Evolutionary conservation across 2,888 invertebrate species (phyloP), one percentile per base, ranked within the genome.

Genomic region (Antheraea yamamai): DNA sequence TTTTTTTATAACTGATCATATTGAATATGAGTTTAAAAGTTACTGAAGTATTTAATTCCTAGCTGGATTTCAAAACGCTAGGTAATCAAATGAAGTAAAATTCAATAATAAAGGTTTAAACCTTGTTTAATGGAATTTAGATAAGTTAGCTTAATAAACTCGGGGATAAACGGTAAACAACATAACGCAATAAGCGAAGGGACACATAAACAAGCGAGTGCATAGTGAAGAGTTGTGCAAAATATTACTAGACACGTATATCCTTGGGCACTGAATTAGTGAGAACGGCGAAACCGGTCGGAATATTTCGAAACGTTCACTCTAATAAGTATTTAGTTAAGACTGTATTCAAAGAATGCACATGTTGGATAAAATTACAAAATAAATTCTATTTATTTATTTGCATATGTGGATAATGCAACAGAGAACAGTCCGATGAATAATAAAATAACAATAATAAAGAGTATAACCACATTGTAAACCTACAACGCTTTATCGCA

Each of bases 181-280:
- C 35, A 47, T 86, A 82, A 84, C 81, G 85, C 84, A 85, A 87
- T 72, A 74, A 79, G 82, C 83, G 83, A 85, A 87, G 83, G 88
- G 83, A 82, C 80, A 79, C 78, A 76, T 78, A 79, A 77, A 78
- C 80, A 75, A 78, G 73, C 64, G 72, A 75, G 72, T 75, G 73
- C 77, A 75, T 77, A 76, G 71, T 72, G 76, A 71, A 55, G 73
- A 78, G 82, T 87, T 88, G 85, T 84, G 87, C 82, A 86, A 87
- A 85, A 76, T 80, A 78, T 73, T 80, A 81, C 66, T 73, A 75
- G 39, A 61, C 47, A 70, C 68, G 78, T 83, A 85, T 89, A 61
- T 61, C 88, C 89, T 89, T 89, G 88, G 79, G 85, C 82, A 81
- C 83, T 82, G 83, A 83, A 84, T 85, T 86, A 86, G 88, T 83